phyloP scores from a whole-genome alignment of 2,113 vertebrate species.

The Brachyhypopomus occidentalis region DNA sequence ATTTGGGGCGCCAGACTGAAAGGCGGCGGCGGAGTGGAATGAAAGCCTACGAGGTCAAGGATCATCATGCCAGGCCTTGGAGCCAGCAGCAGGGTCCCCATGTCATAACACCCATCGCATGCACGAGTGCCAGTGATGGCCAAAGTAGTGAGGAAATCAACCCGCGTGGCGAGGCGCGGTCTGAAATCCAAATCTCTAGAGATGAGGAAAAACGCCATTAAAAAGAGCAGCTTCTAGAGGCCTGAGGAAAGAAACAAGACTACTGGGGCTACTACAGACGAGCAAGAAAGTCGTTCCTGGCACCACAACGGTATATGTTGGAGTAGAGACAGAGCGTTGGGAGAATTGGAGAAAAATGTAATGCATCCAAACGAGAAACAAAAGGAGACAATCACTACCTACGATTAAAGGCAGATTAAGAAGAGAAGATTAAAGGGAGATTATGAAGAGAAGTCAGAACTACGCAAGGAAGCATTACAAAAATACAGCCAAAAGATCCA shows the following conservation, averaged over 20 bases:
- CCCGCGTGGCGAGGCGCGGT: neutral
- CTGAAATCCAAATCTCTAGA: slow-evolving; percentile 19
- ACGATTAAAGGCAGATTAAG: neutral
- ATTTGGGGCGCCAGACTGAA: slow-evolving; percentile 3
- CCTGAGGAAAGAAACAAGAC: neutral
- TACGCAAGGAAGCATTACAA: neutral
- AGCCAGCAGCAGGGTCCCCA: neutral
- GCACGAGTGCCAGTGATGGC: neutral
- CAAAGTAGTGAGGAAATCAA: neutral
- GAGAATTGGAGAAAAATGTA: neutral
- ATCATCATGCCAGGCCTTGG: neutral
- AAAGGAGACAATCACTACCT: neutral
- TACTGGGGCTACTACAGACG: neutral
- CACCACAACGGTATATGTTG: neutral
- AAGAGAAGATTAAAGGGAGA: neutral
- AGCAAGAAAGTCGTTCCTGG: neutral
- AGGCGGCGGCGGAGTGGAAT: neutral
- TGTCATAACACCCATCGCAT: slow-evolving; percentile 1
- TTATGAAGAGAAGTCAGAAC: neutral
- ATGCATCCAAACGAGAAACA: neutral
- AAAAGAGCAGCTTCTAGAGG: neutral
- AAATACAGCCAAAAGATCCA: neutral
- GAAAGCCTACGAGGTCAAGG: slow-evolving; percentile 25
- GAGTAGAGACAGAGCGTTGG: neutral
- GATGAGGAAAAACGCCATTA: neutral